Percentiles rank a stretch among this genome's conserved stretches.
Conservation (phyloP, 2,113 vertebrate genomes). For the Oostethus manadensis region DNA sequence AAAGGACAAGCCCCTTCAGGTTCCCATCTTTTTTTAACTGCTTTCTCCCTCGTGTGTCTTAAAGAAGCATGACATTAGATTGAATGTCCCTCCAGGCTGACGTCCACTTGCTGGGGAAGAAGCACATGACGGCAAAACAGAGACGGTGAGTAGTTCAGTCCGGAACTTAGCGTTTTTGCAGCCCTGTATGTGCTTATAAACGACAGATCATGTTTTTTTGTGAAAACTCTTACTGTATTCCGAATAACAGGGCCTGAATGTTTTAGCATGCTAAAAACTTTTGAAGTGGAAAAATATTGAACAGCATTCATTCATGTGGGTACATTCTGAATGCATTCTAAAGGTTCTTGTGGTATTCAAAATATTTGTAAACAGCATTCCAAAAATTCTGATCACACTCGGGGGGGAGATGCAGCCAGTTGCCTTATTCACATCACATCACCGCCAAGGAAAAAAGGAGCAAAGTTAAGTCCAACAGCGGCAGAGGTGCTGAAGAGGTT, state of each 20-base stretch:
- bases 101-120: slow-evolving; percentile 72
- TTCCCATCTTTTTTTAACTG: neutral
- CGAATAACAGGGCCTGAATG: no score
- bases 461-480: no score
- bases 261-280: no score
- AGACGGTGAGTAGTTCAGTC: slow-evolving; percentile 82
- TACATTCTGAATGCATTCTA: neutral
- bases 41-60: neutral
- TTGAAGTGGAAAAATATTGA: neutral
- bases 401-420: no score
- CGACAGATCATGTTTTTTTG: no score
- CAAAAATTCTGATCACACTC: no score
- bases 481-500: no score
- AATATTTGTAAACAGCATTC: neutral
- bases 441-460: no score
- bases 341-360: neutral
- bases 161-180: no score
- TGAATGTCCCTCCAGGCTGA: slow-evolving; percentile 64
- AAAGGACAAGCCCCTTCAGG: slow-evolving; percentile 69
- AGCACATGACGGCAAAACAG: slow-evolving; percentile 91
- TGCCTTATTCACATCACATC: no score
- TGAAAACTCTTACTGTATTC: no score
- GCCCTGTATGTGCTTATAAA: no score
- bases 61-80: neutral
- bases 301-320: neutral